phyloP scores from a whole-genome alignment of 2,797 vertebrate species.

The Chaenodraco wilsoni region DNA sequence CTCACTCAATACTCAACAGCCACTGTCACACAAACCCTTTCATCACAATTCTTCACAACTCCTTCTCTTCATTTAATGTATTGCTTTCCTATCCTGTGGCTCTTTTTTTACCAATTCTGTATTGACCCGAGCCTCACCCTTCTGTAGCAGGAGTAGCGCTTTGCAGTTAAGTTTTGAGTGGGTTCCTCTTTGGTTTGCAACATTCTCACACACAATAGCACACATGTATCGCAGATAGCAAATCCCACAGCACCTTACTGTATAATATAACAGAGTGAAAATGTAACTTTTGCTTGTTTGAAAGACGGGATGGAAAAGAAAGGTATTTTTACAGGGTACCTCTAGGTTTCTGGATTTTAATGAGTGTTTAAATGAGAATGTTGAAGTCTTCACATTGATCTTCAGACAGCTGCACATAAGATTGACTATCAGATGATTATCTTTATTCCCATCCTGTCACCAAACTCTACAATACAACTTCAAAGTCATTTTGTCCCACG shows the following conservation, averaged over 20 bases:
- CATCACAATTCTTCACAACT: not conserved
- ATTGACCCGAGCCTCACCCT: not conserved
- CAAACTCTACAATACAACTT: not conserved
- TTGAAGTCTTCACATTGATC: not conserved
- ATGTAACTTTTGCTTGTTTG: too few relatives aligned
- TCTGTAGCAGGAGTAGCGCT: too few relatives aligned
- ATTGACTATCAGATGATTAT: conserved; percentile 8
- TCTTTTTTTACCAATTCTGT: conserved; percentile 2
- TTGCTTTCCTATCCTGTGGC: not conserved
- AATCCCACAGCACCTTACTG: not conserved
- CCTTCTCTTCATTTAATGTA: not conserved
- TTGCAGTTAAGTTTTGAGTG: not conserved
- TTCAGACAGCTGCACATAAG: not conserved
- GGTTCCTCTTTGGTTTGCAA: not conserved
- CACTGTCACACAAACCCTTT: not conserved
- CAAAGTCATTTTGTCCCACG: not conserved
- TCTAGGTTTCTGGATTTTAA: not conserved
- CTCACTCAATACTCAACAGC: not conserved
- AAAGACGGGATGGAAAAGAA: too few relatives aligned
- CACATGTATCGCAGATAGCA: not conserved
- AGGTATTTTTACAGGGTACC: not conserved
- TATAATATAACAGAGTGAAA: too few relatives aligned
- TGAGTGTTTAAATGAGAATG: not conserved
- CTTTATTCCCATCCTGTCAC: not conserved
- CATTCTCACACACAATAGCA: not conserved